Evolutionary conservation across 2,888 invertebrate species (phyloP).

Genomic region (Agrochola circellaris): DNA sequence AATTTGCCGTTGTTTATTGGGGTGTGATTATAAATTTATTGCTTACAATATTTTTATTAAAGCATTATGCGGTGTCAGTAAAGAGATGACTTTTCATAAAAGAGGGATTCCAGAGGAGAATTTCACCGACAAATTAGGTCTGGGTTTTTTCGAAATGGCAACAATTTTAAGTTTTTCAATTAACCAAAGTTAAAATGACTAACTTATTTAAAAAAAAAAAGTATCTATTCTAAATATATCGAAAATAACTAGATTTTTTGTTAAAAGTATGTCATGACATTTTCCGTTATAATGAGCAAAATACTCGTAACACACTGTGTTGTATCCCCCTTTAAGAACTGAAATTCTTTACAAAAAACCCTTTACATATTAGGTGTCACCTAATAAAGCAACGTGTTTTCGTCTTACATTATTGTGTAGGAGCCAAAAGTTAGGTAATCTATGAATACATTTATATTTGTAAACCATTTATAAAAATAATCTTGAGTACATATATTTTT

Average conservation of each 20-base stretch:
- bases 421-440: constrained; percentile 17
- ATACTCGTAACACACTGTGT: background rate
- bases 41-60: constrained; percentile 8
- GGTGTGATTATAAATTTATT: constrained; percentile 5
- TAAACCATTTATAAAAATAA: constrained; percentile 23
- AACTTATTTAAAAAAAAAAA: background rate
- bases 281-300: background rate
- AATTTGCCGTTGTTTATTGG: background rate
- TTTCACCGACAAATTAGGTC: background rate
- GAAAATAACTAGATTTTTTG: background rate
- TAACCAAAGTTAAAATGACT: background rate
- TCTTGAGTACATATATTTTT: background rate
- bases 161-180: background rate
- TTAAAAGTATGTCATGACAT: background rate
- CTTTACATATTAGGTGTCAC: background rate
- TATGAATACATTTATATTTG: background rate
- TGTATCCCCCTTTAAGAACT: background rate
- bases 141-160: background rate
- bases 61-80: background rate
- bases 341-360: background rate
- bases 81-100: constrained; percentile 2
- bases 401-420: background rate
- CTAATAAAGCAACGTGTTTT: constrained; percentile 1
- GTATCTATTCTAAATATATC: background rate
- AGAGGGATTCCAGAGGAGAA: background rate